These are phyloP conservation scores for Bovichtus variegatus DNA, from an alignment of 2,797 vertebrate genomes.

Conservation along the genomic window DNA sequence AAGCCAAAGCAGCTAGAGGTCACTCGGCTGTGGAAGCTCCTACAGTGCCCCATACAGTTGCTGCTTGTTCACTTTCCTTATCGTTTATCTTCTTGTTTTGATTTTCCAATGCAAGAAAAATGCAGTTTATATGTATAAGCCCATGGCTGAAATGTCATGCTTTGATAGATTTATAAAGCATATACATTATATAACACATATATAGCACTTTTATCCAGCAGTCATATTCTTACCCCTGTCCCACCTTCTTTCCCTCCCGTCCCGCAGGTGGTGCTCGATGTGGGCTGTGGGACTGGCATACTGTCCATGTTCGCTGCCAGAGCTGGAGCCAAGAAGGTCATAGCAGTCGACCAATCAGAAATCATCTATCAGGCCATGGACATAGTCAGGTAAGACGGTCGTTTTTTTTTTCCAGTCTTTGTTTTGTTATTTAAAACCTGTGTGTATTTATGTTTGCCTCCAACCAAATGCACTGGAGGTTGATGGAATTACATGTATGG, in stretches of 20 bases:
- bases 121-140: too few species aligned
- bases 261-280: slow-evolving; percentile 93
- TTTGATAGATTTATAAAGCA: not conserved
- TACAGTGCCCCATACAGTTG: too few species aligned
- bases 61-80: too few species aligned
- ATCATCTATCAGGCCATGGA: slow-evolving; percentile 98
- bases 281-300: slow-evolving; percentile 97
- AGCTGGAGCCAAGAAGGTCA: slow-evolving; percentile 92
- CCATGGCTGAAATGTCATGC: not conserved
- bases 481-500: not conserved
- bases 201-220: too few species aligned
- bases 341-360: slow-evolving; percentile 96
- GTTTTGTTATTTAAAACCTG: too few species aligned
- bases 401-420: too few species aligned
- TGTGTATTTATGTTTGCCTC: not conserved
- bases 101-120: too few species aligned
- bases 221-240: not conserved
- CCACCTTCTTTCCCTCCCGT: not conserved
- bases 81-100: too few species aligned
- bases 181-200: too few species aligned
- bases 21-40: not conserved
- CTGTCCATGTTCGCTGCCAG: slow-evolving; percentile 96
- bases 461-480: not conserved
- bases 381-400: slow-evolving; percentile 90
- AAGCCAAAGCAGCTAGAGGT: not conserved